Conservation (phyloP, 2,113 vertebrate genomes). For the Pitta sordida region DNA sequence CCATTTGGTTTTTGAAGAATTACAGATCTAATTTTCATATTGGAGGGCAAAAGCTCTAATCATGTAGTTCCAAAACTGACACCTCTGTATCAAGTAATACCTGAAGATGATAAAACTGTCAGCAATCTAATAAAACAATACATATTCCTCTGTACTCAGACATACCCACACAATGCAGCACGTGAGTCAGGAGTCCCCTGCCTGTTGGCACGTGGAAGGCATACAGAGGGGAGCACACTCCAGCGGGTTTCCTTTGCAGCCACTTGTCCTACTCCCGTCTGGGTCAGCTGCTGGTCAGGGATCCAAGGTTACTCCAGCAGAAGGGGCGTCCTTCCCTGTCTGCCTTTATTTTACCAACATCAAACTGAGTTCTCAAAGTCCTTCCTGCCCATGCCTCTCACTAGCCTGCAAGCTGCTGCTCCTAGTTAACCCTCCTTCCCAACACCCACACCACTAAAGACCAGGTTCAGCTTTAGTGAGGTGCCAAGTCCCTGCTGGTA, state of each 20-base stretch:
- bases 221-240: not conserved
- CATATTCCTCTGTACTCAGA: not conserved
- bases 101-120: not conserved
- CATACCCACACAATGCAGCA: not conserved
- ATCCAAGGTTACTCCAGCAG: not conserved
- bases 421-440: not conserved
- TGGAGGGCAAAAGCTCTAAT: too few species aligned
- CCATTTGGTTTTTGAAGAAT: not conserved
- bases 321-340: not conserved
- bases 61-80: not conserved
- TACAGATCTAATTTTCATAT: not conserved
- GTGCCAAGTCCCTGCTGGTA: not conserved
- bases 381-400: not conserved
- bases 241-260: not conserved
- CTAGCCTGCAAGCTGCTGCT: not conserved
- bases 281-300: not conserved
- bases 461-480: not conserved
- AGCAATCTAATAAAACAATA: not conserved
- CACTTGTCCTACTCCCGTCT: not conserved
- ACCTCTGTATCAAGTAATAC: not conserved
- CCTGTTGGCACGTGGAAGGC: not conserved
- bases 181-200: not conserved
- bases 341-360: not conserved
- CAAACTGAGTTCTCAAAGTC: not conserved
- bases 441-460: accelerated